Base-by-base conservation (phyloP, 2,888 invertebrate species). In the Sinodicranocentrus sp. region DNA sequence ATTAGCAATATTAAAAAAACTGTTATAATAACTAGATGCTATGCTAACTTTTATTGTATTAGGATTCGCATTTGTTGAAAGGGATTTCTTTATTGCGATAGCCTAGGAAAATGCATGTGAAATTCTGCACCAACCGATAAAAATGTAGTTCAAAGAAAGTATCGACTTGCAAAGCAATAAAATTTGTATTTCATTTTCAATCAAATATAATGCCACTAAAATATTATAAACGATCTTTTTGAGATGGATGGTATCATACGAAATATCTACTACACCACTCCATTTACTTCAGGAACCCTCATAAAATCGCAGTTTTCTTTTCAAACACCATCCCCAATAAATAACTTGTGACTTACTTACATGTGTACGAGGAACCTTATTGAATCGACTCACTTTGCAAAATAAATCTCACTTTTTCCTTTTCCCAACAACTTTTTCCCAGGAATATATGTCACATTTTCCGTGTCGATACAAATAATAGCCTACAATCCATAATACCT, bases 261-360 rank as follows among this genome's bases (percentile, higher is more conserved):
- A 61, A 78, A 61, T n/a, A n/a, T 59, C 63, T 19, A 63, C 48
- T 28, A 48, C n/a, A n/a, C 52, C 23, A 71, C 63, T 67, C 65
- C 54, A 57, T 76, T 76, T 67, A 76, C 63, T 63, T 67, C 54
- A 13, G 78, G 28, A 48, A 17, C 25, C 23, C 79, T 65, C 61
- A 79, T 79, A 79, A 79, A 79, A 79, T 65, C 54, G 63, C 71
- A 79, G 71, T 79, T 79, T 79, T 79, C 79, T 65, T 79, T 79
- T 79, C 79, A 71, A 79, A 79, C 71, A 71, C 63, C 39, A 79
- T 63, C 39, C 63, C 71, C 79, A 61, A 79, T 79, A 79, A 79
- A 79, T 78, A 70, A 78, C 68, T 17, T 17, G 67, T 39, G 65
- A 39, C 0, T 19, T 23, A 44, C 25, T 6, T 43, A 43, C 6